Evolutionary conservation across 30 jellyfish, hydroid and myxozoan genomes (phyloP), one percentile per base, ranked within the genome.

Genomic region (Mastigias papua): DNA sequence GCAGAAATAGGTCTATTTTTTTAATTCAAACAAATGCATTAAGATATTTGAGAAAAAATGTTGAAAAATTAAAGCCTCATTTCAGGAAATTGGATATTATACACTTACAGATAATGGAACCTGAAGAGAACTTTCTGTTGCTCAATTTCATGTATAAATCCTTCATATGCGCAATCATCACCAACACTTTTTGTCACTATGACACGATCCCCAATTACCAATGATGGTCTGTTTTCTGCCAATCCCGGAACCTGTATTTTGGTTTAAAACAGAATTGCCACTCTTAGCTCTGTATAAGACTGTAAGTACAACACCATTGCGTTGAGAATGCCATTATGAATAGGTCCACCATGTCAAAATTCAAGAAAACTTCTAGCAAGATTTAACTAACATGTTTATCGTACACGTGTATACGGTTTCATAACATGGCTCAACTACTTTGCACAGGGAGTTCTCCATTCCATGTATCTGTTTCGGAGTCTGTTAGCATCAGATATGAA

Each of bases 161-260:
- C 89, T 78, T 78, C 89, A 31, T 78, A 78, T 78, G 32, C 71
- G 33, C n/a, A 13, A 10, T 37, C 49, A 6, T 22, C 50, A n/a
- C 11, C 68, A 9, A 27, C 22, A 3, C 31, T 68, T 23, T 64
- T 75, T 1, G 50, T 17, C 1, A 20, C 78, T 11, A 20, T 33
- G 19, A 93, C 87, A n/a, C 97, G 69, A 87, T 93, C 98, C 0
- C 98, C 97, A 57, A 84, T n/a, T 6, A 93, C 32, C 25, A 93
- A 64, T 20, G 98, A 93, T 11, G 98, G 98, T 37, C 98, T 86
- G 33, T 91, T 90, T 87, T 93, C 98, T n/a, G 97, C 96, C 10
- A 93, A 65, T 19, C 98, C 98, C 16, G 98, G 97, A 20, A 93
- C 98, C 83, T 80, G 74, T 2, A 81, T 57, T 34, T 57, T 28